phyloP scores from a whole-genome alignment of 2,113 vertebrate genomes.

The Rutilus rutilus region DNA sequence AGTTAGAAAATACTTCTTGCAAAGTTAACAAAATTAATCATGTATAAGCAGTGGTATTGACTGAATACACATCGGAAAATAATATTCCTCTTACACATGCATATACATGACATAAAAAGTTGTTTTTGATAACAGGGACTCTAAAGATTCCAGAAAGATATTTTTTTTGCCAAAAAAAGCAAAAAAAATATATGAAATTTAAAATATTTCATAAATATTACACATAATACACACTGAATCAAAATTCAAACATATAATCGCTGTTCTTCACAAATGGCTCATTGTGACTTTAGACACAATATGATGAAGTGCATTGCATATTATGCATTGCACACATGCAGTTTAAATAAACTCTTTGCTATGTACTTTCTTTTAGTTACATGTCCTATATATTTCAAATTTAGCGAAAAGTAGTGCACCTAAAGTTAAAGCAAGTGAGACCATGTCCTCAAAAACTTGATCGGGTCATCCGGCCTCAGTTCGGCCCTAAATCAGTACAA shows the following conservation, averaged over 20 bases:
- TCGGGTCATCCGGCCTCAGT: slow-evolving; percentile 61
- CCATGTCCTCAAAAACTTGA: slow-evolving; percentile 57
- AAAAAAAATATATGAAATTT: neutral
- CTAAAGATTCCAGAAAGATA: neutral
- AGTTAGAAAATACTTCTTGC: too few species aligned
- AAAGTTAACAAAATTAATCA: too few species aligned
- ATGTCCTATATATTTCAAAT: slow-evolving; percentile 41
- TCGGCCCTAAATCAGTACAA: slow-evolving; percentile 71
- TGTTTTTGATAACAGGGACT: neutral
- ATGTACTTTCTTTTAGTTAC: neutral
- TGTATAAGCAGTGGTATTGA: too few species aligned
- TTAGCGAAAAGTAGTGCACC: slow-evolving; percentile 51
- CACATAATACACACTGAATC: too few species aligned
- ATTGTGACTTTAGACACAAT: neutral
- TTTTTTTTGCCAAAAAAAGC: neutral
- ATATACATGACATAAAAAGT: too few species aligned
- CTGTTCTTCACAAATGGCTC: neutral
- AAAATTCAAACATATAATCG: neutral
- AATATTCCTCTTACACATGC: too few species aligned
- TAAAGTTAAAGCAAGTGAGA: slow-evolving; percentile 27
- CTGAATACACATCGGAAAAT: too few species aligned
- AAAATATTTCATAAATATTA: too few species aligned
- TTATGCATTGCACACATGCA: neutral
- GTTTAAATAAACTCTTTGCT: slow-evolving; percentile 13
- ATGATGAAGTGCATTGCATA: neutral